Base-by-base conservation (phyloP, 2,888 invertebrate genomes). In the Melinopterus prodromus region DNA sequence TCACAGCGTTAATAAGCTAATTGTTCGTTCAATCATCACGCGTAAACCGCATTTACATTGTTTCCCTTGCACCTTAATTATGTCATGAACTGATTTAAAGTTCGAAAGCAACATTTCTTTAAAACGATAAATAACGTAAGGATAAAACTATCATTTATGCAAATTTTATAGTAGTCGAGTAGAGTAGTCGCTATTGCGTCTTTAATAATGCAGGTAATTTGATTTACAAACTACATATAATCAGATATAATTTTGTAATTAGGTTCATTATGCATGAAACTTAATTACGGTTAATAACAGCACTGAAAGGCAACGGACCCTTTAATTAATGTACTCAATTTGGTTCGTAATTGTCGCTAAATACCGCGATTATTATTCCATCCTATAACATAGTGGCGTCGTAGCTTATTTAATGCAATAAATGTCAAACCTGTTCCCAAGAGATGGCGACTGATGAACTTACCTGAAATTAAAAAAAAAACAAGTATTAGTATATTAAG, bases 171-270 rank as follows among this genome's bases (percentile, higher is more conserved):
- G 53, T 9, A 53, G 53, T 53, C 9, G 53, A 9, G 9, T 12
- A 12, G 53, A 9, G 53, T 12, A 53, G 26, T 26, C 26, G 26
- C 26, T 26, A 26, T 26, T 26, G 26, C 26, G 26, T 26, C 12
- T 53, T 53, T 53, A 53, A 53, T 53, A 53, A 53, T 9, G 12
- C 53, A 53, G 3, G 53, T 53, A 53, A 53, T 53, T 53, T 53
- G 53, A 53, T 53, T 53, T 53, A 53, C 53, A 53, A 53, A 53
- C 53, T 53, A 12, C 9, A 53, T 53, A 53, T 53, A 53, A 53
- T 53, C 53, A 53, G 53, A 53, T 53, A 53, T 53, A 53, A 53
- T 53, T 53, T 53, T 53, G 53, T 53, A 53, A 53, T 53, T 53
- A 53, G 53, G 12, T 53, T 12, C 1, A 53, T 53, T 53, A 53